phyloP scores from a whole-genome alignment of 2,797 vertebrate species.

The Coccyzus lansbergi region DNA sequence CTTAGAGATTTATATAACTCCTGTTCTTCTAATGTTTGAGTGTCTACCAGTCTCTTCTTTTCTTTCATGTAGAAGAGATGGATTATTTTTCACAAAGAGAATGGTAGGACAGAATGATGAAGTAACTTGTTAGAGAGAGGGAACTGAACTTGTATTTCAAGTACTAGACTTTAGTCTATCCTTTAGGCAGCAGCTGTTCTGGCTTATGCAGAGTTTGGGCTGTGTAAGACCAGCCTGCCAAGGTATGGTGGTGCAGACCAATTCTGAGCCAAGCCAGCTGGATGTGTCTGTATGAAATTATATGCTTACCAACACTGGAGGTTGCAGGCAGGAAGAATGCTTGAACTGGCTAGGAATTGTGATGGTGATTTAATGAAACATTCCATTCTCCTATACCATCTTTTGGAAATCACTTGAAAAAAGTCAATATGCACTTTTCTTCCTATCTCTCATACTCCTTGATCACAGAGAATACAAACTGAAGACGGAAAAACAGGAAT shows the following conservation, averaged over 20 bases:
- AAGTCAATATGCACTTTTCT: not conserved
- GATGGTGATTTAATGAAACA: not conserved
- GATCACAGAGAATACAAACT: not conserved
- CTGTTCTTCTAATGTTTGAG: not conserved
- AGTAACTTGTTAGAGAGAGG: not conserved
- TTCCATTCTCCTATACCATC: not conserved
- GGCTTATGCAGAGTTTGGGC: not conserved
- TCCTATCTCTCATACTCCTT: not conserved
- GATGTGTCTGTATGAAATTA: not conserved
- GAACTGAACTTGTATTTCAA: not conserved
- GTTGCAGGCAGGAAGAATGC: not conserved
- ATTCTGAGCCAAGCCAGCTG: not conserved
- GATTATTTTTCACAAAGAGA: not conserved
- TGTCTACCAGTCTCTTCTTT: not conserved
- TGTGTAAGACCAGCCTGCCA: not conserved
- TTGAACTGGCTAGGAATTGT: not conserved
- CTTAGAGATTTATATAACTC: not conserved
- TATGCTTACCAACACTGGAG: not conserved
- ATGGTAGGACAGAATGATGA: not conserved
- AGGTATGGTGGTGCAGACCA: rapidly evolving
- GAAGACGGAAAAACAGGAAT: not conserved
- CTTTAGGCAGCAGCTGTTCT: not conserved
- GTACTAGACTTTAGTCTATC: not conserved
- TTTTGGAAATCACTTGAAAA: not conserved
- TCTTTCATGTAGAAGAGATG: not conserved